Percentiles rank a stretch among this genome's conserved stretches.
Conservation (phyloP, 37 sponge, comb jelly and placozoan species). For the Lycopodina hypogea region DNA sequence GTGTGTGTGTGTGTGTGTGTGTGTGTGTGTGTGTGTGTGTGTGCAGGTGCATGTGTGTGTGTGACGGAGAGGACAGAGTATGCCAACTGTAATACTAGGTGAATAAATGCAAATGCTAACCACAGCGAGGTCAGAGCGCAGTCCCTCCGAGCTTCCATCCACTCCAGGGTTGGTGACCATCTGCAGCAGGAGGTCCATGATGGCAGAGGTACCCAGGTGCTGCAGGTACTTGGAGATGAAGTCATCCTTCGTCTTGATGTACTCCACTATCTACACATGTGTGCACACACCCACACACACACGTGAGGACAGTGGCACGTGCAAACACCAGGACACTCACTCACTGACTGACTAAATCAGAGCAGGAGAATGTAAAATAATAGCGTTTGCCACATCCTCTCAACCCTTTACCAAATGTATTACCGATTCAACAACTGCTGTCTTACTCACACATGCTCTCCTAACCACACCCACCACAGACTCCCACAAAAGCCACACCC, state of each 20-base stretch:
- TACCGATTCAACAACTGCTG: too few relatives aligned
- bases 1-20: too few relatives aligned
- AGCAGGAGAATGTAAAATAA: too few relatives aligned
- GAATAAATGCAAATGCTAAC: background rate
- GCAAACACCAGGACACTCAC: background rate
- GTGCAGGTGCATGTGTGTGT: background rate
- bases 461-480: too few relatives aligned
- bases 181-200: conserved; percentile 84
- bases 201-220: conserved; percentile 87
- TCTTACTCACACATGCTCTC: too few relatives aligned
- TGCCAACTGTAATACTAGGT: background rate
- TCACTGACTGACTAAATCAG: too few relatives aligned
- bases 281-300: too few relatives aligned
- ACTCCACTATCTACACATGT: conserved; percentile 48
- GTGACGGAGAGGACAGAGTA: background rate
- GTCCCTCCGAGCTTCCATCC: background rate
- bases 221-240: conserved; percentile 52
- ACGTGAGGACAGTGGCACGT: too few relatives aligned
- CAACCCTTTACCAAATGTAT: too few relatives aligned
- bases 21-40: too few relatives aligned
- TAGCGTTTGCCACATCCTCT: too few relatives aligned
- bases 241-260: conserved; percentile 39
- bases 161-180: conserved; percentile 57
- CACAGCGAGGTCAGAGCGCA: background rate
- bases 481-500: too few relatives aligned